A percentile compares a stretch with the other conserved stretches of the same genome.
phyloP scores from a whole-genome alignment of 2,113 vertebrate genomes.

The Murina feae region DNA sequence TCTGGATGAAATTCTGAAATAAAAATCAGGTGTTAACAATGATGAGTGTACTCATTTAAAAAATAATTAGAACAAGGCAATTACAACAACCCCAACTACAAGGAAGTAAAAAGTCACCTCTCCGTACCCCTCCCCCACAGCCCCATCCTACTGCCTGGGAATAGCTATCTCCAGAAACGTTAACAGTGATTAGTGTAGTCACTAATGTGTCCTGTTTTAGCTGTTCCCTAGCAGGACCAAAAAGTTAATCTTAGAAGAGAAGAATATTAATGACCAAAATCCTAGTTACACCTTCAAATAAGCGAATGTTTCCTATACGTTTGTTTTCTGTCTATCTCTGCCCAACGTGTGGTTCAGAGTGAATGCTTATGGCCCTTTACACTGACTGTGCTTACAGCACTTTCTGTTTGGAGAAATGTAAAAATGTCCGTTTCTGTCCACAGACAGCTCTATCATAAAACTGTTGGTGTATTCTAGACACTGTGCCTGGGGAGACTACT shows the following conservation, averaged over 20 bases:
- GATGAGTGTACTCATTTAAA: not conserved
- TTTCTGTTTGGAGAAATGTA: not conserved
- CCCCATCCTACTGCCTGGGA: not conserved
- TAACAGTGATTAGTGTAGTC: not conserved
- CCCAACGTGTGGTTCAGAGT: not conserved
- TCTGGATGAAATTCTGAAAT: not conserved
- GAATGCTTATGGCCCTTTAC: not conserved
- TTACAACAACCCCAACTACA: not conserved
- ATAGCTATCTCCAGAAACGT: not conserved
- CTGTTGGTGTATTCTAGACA: not conserved
- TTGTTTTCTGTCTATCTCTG: not conserved
- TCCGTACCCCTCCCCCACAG: too few relatives aligned
- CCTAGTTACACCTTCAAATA: not conserved
- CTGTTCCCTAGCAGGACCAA: not conserved
- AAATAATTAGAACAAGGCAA: not conserved
- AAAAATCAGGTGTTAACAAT: not conserved
- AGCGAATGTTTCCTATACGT: not conserved
- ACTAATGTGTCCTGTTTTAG: not conserved
- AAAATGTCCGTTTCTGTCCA: constrained; percentile 15
- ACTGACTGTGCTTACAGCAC: not conserved
- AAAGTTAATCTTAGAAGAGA: not conserved
- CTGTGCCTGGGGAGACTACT: not conserved
- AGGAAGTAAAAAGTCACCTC: not conserved
- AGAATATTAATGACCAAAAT: not conserved
- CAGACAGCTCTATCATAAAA: not conserved